Evolutionary conservation across 2,888 invertebrate genomes (phyloP).

Genomic region (Lysandra bellargus): DNA sequence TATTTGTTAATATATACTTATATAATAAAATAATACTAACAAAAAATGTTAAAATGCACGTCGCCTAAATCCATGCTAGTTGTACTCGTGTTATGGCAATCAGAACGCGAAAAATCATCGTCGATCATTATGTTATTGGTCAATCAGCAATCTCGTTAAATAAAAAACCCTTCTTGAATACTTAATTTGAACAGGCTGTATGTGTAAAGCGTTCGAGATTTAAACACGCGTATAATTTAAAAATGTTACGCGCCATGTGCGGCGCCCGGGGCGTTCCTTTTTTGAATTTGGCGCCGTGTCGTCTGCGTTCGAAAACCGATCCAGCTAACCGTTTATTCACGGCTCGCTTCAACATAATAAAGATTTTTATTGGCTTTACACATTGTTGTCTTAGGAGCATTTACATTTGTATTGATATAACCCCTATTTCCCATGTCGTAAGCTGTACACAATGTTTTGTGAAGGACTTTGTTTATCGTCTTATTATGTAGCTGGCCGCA

Average conservation of each 20-base stretch:
- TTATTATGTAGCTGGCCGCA: neutral
- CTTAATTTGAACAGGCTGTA: slow-evolving; percentile 32
- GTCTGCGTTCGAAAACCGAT: slow-evolving; percentile 54
- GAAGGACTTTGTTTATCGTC: neutral
- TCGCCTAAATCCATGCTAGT: too few species aligned
- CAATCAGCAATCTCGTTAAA: neutral
- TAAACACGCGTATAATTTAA: slow-evolving; percentile 72
- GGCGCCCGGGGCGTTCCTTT: slow-evolving; percentile 58
- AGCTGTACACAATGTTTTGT: slow-evolving; percentile 20
- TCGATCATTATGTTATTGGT: neutral
- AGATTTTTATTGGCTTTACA: slow-evolving; percentile 67
- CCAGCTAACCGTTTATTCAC: slow-evolving; percentile 60
- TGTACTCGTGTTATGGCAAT: too few species aligned
- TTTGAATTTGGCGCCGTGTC: slow-evolving; percentile 52
- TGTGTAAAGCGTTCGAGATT: slow-evolving; percentile 63
- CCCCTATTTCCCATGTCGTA: neutral
- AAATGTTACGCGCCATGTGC: slow-evolving; percentile 72
- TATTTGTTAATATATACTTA: too few species aligned
- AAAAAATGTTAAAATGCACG: too few species aligned
- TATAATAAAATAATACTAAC: too few species aligned
- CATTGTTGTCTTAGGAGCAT: slow-evolving; percentile 35
- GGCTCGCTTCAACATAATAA: slow-evolving; percentile 65
- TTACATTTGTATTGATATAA: slow-evolving; percentile 27
- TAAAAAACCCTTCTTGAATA: neutral
- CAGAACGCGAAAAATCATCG: neutral